phyloP scores from a whole-genome alignment of 2,888 invertebrate genomes.

The Cheiracanthium punctorium region DNA sequence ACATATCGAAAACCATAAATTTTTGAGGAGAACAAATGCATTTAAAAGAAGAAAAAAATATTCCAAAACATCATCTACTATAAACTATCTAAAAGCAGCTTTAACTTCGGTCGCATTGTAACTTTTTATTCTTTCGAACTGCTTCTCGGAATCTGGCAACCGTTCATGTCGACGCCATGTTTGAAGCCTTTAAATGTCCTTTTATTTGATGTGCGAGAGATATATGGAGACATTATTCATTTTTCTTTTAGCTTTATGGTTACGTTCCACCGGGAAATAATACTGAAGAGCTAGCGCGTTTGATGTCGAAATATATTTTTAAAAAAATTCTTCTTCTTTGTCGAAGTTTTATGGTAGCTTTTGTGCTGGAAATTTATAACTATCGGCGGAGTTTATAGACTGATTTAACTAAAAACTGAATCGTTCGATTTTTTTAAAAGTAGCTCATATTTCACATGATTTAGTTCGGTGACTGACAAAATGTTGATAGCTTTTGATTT shows the following conservation, averaged over 20 bases:
- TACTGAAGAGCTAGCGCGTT: constrained; percentile 16
- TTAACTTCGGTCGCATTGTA: constrained; percentile 1
- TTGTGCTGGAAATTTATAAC: constrained; percentile 43
- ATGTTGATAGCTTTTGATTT: too few species aligned
- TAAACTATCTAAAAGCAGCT: neutral
- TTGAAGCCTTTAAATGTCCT: constrained; percentile 54
- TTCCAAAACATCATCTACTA: neutral
- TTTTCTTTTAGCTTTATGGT: constrained; percentile 9
- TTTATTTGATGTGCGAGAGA: constrained; percentile 63
- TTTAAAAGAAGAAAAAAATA: neutral
- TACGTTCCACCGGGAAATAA: constrained; percentile 29
- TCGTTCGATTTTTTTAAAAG: neutral
- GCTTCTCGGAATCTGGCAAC: constrained; percentile 32
- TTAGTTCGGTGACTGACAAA: too few species aligned
- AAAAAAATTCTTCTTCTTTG: neutral
- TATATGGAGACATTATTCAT: constrained; percentile 60
- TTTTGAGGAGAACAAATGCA: too few species aligned
- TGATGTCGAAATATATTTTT: constrained; percentile 27
- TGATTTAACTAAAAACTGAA: constrained; percentile 34
- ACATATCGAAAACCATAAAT: too few species aligned
- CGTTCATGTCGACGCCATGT: constrained; percentile 40
- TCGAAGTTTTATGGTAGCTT: constrained; percentile 34
- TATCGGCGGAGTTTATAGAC: neutral
- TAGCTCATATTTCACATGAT: too few species aligned
- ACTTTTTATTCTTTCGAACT: constrained; percentile 19